Evolutionary conservation across 2,888 invertebrate genomes (phyloP), one percentile per base, ranked within the genome.

Genomic region (Apomyelois bistriatella): DNA sequence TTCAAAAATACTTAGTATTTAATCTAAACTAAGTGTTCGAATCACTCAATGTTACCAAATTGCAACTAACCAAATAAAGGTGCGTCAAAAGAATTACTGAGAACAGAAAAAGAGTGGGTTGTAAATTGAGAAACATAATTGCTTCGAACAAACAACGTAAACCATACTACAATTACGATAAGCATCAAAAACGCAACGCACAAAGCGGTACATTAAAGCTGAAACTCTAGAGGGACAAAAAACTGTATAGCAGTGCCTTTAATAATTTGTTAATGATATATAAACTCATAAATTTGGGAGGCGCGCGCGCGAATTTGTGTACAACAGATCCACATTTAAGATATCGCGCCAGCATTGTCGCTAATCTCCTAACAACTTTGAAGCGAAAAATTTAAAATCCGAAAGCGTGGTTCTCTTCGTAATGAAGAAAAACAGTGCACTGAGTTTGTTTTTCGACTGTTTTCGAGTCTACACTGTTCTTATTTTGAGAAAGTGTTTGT

Each of bases 251-350:
- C 72, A 71, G 70, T 71, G 75, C 77, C 80, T 87, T 87, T 86
- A 85, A 90, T 90, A 90, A 90, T 91, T 91, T 85, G 90, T 85
- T 90, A 90, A 90, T 91, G 90, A 90, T 90, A 90, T 90, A 90
- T 90, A 91, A 90, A 90, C 90, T 83, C 90, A 90, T 91, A 91
- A 91, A 90, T 90, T 74, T 79, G 66, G 69, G 68, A 59, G 70
- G 70, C 74, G 85, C 78, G 82, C 77, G 75, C 84, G 85, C 68
- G 89, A 89, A 89, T 90, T 89, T 89, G 90, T 89, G 88, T 88
- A 89, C 89, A 89, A 70, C 89, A 87, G 90, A 90, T 90, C 79
- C 81, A 79, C 88, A 86, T 89, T 89, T 89, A 90, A 90, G 90
- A 90, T 90, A 90, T 85, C 82, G 74, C 74, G 64, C 72, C 73